Conservation (phyloP, 2,888 invertebrate genomes). For the Shargacucullia verbasci region DNA sequence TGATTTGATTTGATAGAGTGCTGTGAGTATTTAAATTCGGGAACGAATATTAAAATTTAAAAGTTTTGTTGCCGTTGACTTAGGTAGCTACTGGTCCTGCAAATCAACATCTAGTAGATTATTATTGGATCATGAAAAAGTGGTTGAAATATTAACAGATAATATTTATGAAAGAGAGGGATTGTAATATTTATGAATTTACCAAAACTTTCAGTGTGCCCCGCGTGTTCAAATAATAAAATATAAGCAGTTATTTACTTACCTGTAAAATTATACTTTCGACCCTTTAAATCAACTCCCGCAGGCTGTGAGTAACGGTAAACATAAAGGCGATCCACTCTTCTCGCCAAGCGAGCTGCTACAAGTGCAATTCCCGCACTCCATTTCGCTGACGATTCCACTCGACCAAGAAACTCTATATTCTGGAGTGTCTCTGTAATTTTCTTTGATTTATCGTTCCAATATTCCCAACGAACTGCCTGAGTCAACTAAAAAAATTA, state of each 20-base stretch:
- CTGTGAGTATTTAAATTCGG: too few species aligned
- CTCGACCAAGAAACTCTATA: constrained; percentile 83
- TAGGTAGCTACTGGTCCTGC: too few species aligned
- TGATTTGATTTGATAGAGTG: too few species aligned
- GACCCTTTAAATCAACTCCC: constrained; percentile 80
- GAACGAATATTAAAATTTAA: too few species aligned
- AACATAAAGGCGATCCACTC: constrained; percentile 85
- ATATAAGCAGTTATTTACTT: constrained; percentile 12
- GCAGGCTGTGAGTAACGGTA: constrained; percentile 88
- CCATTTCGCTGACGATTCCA: constrained; percentile 89
- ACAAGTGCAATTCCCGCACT: constrained; percentile 88
- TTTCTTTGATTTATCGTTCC: constrained; percentile 68
- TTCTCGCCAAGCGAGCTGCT: constrained; percentile 85
- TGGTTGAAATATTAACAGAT: too few species aligned
- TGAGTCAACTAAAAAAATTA: constrained; percentile 71
- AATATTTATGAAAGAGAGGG: too few species aligned
- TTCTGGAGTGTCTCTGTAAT: constrained; percentile 74
- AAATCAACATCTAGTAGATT: too few species aligned
- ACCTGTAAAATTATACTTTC: constrained; percentile 87
- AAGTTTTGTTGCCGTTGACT: too few species aligned
- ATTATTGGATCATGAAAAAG: too few species aligned
- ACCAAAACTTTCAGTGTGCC: too few species aligned
- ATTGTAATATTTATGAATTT: too few species aligned
- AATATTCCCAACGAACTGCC: constrained; percentile 89
- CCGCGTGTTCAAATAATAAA: too few species aligned